phyloP scores from a whole-genome alignment of 30 jellyfish, hydroid and myxozoan genomes.

The Pseudorhiza aurosa region DNA sequence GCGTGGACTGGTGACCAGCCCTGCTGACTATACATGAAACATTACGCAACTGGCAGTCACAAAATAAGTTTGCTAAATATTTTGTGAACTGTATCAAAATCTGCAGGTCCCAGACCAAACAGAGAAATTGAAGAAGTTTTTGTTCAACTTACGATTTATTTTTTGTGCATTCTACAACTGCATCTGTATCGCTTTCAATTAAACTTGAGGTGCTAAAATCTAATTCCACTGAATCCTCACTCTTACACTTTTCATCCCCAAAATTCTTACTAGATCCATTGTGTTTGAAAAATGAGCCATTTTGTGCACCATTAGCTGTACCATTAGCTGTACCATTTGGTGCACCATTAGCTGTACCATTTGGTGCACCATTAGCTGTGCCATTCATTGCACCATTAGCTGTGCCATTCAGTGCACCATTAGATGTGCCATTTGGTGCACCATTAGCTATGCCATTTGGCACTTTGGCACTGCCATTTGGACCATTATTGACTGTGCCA shows the following conservation, averaged over 20 bases:
- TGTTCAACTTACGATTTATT: conserved; percentile 22
- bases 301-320: background rate
- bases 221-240: conserved; percentile 33
- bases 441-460: conserved; percentile 15
- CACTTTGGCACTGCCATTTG: background rate
- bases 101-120: no score
- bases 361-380: conserved; percentile 9
- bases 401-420: background rate
- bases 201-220: conserved; percentile 52
- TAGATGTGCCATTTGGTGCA: background rate
- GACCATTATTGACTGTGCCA: background rate
- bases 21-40: no score
- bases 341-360: background rate
- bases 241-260: conserved; percentile 1
- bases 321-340: background rate
- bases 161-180: conserved; percentile 35
- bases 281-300: conserved; percentile 11
- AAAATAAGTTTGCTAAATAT: no score
- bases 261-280: conserved; percentile 1
- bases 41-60: no score
- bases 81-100: no score
- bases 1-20: no score
- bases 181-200: conserved; percentile 28
- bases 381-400: background rate
- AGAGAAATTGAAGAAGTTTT: no score